These are phyloP conservation scores for Rhingia campestris DNA, from an alignment of 2,888 invertebrate species.

Conservation along the genomic window DNA sequence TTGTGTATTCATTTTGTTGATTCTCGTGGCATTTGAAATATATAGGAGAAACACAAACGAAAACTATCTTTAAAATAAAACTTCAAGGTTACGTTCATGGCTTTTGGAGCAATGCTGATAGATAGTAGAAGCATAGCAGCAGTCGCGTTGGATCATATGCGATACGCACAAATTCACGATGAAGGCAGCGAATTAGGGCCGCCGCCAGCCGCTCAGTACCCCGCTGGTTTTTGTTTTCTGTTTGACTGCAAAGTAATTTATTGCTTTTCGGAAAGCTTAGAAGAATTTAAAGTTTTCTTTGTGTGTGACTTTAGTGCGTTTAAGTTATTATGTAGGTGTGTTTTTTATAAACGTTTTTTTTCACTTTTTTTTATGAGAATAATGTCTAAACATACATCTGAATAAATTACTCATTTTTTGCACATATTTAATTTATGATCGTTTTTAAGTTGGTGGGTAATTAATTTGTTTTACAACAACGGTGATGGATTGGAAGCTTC, in stretches of 20 bases:
- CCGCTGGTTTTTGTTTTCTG: constrained; percentile 19
- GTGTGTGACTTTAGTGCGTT: constrained; percentile 29
- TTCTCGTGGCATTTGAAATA: constrained; percentile 49
- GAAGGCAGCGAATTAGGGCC: constrained; percentile 11
- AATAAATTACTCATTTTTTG: background rate
- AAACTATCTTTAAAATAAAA: constrained; percentile 65
- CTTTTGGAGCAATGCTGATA: constrained; percentile 55
- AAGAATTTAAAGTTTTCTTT: constrained; percentile 42
- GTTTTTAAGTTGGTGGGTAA: background rate
- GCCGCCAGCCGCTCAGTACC: constrained; percentile 34
- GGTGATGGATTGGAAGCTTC: background rate
- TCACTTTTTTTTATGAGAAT: background rate
- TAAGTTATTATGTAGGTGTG: constrained; percentile 25
- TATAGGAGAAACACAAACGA: constrained; percentile 13
- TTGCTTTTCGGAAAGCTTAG: constrained; percentile 46
- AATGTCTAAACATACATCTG: constrained; percentile 4
- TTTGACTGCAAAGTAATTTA: constrained; percentile 58
- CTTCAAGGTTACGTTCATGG: constrained; percentile 73
- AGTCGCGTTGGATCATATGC: constrained; percentile 57
- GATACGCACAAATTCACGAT: constrained; percentile 60
- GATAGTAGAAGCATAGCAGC: constrained; percentile 53
- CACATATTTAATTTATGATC: constrained; percentile 20
- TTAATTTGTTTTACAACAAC: constrained; percentile 9
- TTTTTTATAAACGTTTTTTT: background rate
- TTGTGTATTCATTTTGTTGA: constrained; percentile 44